phyloP scores from a whole-genome alignment of 1,140 invertebrate genomes.

The Macrocentrus cingulum region DNA sequence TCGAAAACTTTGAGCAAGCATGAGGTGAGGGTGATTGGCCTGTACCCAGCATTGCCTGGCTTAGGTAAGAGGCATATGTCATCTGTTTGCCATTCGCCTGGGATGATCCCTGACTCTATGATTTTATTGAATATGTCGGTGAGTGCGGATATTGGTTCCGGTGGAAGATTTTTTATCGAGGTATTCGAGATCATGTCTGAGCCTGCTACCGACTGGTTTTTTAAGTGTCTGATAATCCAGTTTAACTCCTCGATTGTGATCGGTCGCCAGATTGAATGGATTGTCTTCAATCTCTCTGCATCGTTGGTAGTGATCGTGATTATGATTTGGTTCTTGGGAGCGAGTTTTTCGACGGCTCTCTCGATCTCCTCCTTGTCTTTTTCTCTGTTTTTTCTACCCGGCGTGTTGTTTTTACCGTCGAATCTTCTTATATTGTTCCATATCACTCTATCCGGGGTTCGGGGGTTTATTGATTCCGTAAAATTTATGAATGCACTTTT shows the following conservation, averaged over 20 bases:
- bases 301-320: too few relatives aligned
- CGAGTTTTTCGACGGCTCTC: too few relatives aligned
- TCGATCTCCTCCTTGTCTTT: too few relatives aligned
- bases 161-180: conserved; percentile 19
- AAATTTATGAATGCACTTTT: too few relatives aligned
- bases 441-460: too few relatives aligned
- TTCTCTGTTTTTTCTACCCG: too few relatives aligned
- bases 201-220: conserved; percentile 20
- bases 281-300: neutral
- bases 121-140: conserved; percentile 25
- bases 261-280: conserved; percentile 2
- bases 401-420: too few relatives aligned
- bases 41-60: conserved; percentile 11
- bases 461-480: too few relatives aligned
- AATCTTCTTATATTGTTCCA: too few relatives aligned
- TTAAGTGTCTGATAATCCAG: neutral
- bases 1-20: conserved; percentile 30
- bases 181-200: conserved; percentile 27
- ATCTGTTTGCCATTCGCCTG: conserved; percentile 20
- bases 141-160: neutral
- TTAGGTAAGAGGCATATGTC: conserved; percentile 24
- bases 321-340: too few relatives aligned
- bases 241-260: conserved; percentile 9
- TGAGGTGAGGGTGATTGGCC: conserved; percentile 26
- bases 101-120: conserved; percentile 6